Evolutionary conservation across 2,113 vertebrate genomes (phyloP).

Genomic region (Penelope pileata): DNA sequence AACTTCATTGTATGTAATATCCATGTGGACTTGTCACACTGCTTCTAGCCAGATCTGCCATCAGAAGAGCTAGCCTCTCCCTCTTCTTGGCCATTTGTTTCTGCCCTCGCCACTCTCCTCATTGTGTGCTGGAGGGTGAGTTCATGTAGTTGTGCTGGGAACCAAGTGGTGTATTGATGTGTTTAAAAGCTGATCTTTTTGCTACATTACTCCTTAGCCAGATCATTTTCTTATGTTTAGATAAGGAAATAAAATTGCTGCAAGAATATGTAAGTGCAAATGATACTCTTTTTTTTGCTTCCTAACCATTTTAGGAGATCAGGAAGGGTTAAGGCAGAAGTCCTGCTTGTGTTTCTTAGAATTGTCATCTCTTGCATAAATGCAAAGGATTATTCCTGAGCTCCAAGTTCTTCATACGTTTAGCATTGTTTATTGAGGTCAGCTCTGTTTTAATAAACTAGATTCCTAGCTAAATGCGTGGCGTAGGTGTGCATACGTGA

Average conservation of each 20-base stretch:
- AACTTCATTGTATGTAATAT: background rate
- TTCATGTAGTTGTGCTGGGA: background rate
- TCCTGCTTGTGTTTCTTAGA: background rate
- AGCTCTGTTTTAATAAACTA: background rate
- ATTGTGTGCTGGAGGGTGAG: background rate
- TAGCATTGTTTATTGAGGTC: background rate
- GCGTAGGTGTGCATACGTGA: background rate
- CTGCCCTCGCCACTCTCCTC: background rate
- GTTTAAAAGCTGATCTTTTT: background rate
- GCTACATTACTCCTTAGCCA: background rate
- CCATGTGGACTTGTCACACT: background rate
- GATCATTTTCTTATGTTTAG: background rate
- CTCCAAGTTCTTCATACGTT: background rate
- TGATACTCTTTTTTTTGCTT: background rate
- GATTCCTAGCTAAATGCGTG: background rate
- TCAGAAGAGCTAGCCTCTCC: background rate
- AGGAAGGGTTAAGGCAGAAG: background rate
- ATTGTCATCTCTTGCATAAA: background rate
- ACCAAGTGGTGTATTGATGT: background rate
- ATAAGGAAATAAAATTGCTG: background rate
- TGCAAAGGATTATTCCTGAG: background rate
- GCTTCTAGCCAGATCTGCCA: background rate
- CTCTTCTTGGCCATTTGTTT: background rate
- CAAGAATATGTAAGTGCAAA: background rate
- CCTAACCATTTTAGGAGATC: background rate